Percentiles rank a stretch among this genome's conserved stretches.
Conservation (phyloP, 1,140 invertebrate genomes). For the Cotesia vestalis region DNA sequence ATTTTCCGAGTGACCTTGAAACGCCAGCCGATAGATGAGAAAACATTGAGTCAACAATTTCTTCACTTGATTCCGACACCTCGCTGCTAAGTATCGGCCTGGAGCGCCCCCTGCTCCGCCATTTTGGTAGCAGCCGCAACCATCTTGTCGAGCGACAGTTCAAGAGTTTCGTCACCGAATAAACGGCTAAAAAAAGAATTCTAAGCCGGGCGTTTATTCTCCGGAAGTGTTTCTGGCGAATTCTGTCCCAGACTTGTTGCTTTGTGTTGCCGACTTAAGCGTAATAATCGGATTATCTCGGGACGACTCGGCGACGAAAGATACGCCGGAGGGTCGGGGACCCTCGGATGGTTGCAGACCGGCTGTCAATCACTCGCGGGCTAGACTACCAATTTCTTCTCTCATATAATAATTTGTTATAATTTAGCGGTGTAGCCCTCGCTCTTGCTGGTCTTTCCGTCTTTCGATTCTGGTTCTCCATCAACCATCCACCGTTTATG, state of each 20-base stretch:
- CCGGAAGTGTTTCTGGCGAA: no score
- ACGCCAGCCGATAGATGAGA: neutral
- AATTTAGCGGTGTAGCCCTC: slow-evolving; percentile 50
- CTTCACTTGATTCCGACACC: neutral
- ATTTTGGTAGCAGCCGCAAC: neutral
- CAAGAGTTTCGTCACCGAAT: no score
- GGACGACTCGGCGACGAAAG: neutral
- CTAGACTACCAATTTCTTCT: slow-evolving; percentile 66
- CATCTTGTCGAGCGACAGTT: neutral
- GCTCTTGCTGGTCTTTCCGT: no score
- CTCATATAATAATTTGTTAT: slow-evolving; percentile 62
- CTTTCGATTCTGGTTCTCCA: slow-evolving; percentile 28
- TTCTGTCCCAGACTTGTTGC: no score
- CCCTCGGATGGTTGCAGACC: slow-evolving; percentile 47
- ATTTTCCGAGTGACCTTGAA: slow-evolving; percentile 37
- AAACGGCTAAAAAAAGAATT: no score
- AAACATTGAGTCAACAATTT: neutral
- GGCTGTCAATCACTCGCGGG: slow-evolving; percentile 64
- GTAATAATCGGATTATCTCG: no score
- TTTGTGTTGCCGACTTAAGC: no score
- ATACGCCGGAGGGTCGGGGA: neutral
- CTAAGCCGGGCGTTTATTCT: no score
- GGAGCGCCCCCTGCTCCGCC: no score
- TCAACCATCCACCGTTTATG: slow-evolving; percentile 13
- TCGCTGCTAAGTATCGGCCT: no score